Percentiles rank a stretch among this genome's conserved stretches.
Evolutionary conservation across 2,888 invertebrate genomes (phyloP).

Genomic region (Shargacucullia verbasci): DNA sequence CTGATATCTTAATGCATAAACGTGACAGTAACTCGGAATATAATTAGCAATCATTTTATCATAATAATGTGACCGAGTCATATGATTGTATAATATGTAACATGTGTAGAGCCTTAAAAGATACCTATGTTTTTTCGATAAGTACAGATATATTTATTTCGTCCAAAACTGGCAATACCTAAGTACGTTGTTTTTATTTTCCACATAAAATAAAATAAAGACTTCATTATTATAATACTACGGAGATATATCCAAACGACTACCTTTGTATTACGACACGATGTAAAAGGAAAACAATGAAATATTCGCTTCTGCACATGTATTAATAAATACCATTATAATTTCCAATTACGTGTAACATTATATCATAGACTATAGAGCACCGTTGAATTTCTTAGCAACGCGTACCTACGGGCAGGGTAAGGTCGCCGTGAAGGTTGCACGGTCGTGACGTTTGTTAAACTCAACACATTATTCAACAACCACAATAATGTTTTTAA

Average conservation of each 20-base stretch:
- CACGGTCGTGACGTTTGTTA: conserved; percentile 10
- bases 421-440: conserved; percentile 38
- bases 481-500: conserved; percentile 17
- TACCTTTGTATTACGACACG: neutral
- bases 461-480: conserved; percentile 20
- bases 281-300: conserved; percentile 8
- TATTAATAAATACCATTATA: conserved; percentile 7
- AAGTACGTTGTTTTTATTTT: too few relatives aligned
- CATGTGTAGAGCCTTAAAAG: too few relatives aligned
- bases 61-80: too few relatives aligned
- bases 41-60: too few relatives aligned
- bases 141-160: too few relatives aligned
- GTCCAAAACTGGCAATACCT: too few relatives aligned
- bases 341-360: neutral
- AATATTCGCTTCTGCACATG: conserved; percentile 2
- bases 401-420: conserved; percentile 6
- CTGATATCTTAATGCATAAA: too few relatives aligned
- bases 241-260: neutral
- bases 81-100: too few relatives aligned
- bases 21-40: too few relatives aligned
- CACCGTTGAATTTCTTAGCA: conserved; percentile 16
- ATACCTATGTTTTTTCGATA: too few relatives aligned
- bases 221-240: too few relatives aligned
- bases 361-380: conserved; percentile 16
- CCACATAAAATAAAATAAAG: too few relatives aligned